Conservation (phyloP, 2,113 vertebrate genomes). For the Pseudorhombus dupliciocellatus region DNA sequence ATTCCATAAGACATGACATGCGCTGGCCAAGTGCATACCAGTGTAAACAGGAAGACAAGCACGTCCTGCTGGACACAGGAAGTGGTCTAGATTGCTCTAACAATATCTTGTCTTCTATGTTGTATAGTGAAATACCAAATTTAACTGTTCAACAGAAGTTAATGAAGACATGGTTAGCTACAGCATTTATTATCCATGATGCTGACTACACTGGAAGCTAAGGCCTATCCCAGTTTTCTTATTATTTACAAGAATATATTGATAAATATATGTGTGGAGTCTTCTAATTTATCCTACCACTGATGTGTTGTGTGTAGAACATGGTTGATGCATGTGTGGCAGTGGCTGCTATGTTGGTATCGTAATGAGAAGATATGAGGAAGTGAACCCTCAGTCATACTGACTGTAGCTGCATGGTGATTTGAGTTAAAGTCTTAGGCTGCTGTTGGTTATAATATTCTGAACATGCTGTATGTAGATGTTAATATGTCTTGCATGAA, state of each 20-base stretch:
- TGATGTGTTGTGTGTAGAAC: background rate
- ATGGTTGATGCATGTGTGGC: background rate
- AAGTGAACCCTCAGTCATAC: background rate
- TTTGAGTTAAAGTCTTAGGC: background rate
- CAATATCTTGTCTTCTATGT: too few species aligned
- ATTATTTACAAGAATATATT: too few species aligned
- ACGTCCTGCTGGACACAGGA: too few species aligned
- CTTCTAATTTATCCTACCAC: background rate
- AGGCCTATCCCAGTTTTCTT: too few species aligned
- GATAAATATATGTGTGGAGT: background rate
- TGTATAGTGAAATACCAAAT: too few species aligned
- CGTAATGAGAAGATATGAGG: constrained; percentile 16
- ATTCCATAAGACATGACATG: background rate
- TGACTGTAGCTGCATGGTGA: background rate
- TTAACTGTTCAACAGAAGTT: too few species aligned
- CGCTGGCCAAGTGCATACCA: background rate
- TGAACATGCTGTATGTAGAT: background rate
- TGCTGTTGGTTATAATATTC: background rate
- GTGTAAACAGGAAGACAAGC: too few species aligned
- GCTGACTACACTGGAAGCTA: too few species aligned
- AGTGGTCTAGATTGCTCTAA: too few species aligned
- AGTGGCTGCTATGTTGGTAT: background rate
- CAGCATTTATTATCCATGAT: too few species aligned
- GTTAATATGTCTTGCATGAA: too few species aligned
- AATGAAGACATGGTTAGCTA: too few species aligned